Evolutionary conservation across 1,140 invertebrate genomes (phyloP).

Genomic region (Heterodera schachtii): DNA sequence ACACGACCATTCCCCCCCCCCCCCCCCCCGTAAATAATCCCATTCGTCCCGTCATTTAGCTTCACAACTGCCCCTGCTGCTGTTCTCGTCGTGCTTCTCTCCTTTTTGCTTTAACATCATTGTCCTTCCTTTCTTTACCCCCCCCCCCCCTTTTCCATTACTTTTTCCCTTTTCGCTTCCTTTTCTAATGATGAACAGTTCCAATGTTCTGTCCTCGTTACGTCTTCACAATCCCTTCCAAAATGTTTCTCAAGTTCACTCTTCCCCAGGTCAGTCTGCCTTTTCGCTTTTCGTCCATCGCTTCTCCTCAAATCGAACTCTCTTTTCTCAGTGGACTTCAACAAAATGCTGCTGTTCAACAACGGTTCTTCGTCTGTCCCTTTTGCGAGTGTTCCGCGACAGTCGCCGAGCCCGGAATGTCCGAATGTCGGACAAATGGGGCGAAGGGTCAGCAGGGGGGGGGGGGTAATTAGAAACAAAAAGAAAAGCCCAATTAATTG

Average conservation of each 20-base stretch:
- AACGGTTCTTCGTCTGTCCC: not conserved
- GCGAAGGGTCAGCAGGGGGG: not conserved
- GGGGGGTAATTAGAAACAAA: too few species aligned
- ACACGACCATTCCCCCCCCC: too few species aligned
- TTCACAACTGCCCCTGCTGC: not conserved
- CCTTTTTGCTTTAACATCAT: not conserved
- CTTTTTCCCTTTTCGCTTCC: not conserved
- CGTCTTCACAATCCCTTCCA: too few species aligned
- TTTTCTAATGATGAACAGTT: not conserved
- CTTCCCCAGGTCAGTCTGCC: too few species aligned
- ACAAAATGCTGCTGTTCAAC: not conserved
- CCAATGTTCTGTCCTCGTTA: not conserved
- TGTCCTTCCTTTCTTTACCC: not conserved
- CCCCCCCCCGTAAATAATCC: too few species aligned
- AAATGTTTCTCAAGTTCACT: too few species aligned
- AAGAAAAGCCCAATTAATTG: too few species aligned
- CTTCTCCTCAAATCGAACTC: too few species aligned
- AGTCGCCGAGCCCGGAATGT: slow-evolving; percentile 15
- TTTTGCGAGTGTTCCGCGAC: not conserved
- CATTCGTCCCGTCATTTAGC: too few species aligned
- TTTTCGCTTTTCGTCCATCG: too few species aligned
- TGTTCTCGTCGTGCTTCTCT: not conserved
- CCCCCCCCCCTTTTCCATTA: not conserved
- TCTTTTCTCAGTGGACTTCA: too few species aligned
- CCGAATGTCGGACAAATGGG: slow-evolving; percentile 8